These are phyloP conservation scores for Cyprinella venusta DNA, from an alignment of 2,797 vertebrate species.

Conservation along the genomic window DNA sequence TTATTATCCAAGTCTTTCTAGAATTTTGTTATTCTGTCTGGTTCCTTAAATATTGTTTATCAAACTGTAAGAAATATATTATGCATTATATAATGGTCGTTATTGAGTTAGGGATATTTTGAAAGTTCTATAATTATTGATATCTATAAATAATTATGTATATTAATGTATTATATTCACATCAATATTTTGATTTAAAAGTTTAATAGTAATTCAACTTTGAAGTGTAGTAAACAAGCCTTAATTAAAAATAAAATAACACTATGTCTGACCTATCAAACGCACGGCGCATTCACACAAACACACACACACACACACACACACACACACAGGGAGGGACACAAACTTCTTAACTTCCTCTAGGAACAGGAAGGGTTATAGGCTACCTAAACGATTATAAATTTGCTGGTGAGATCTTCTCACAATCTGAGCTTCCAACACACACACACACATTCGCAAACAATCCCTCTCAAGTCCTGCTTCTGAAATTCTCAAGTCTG, in stretches of 20 bases:
- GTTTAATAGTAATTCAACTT: no score
- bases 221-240: not conserved
- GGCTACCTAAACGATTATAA: slow-evolving; percentile 13
- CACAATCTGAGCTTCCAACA: slow-evolving; percentile 60
- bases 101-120: not conserved
- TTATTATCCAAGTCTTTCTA: not conserved
- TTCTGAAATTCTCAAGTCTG: slow-evolving; percentile 43
- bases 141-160: not conserved
- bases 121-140: not conserved
- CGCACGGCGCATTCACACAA: not conserved
- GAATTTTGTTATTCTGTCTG: slow-evolving; percentile 3
- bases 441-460: slow-evolving; percentile 58
- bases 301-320: no score
- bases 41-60: not conserved
- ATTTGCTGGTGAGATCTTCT: slow-evolving; percentile 25
- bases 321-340: slow-evolving; percentile 14
- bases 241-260: not conserved
- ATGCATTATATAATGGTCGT: not conserved
- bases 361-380: slow-evolving; percentile 16
- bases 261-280: not conserved
- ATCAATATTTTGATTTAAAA: not conserved
- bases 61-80: not conserved
- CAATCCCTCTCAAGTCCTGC: slow-evolving; percentile 44
- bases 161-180: not conserved
- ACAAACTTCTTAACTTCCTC: slow-evolving; percentile 5